Evolutionary conservation across 2,888 invertebrate species (phyloP), one percentile per base, ranked within the genome.

Genomic region (Brachypalpus laphriformis): DNA sequence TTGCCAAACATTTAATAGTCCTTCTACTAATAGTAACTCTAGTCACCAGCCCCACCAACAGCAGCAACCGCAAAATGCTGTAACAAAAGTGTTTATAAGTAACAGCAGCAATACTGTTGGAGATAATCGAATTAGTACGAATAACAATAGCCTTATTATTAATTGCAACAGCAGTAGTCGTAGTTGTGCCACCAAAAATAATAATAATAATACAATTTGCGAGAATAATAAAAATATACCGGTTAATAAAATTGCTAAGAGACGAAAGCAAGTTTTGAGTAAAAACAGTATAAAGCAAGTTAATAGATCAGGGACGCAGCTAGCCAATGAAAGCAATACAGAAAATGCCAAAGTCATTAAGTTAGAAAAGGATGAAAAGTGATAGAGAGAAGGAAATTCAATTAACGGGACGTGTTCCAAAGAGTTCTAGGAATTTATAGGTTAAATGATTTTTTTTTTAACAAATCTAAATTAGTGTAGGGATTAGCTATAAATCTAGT

Each of bases 1-100:
- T 89, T 89, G 89, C 88, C 90, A 90, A 89, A 88, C 89, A 83
- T 88, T 88, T 87, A 88, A 87, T 85, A 85, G 66, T 77, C 82
- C 87, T 78, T 87, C 88, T 88, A 88, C 87, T 88, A 86, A 89
- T 88, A 88, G 87, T 86, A 88, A 88, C 87, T 88, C 89, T 89
- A 89, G 89, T 89, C 89, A 89, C 82, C 87, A 75, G 47, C 18
- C 78, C 76, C 86, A 86, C 77, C 78, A 68, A 49, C 78, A 77
- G 59, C 85, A 74, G 2, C 87, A 80, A 45, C 5, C 25, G 5
- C 87, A 51, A 49, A 80, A 80, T 75, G 87, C 87, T 83, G 82
- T 88, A 78, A 82, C 88, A 51, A 89, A 88, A 87, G 87, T 88
- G 71, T 88, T 85, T 71, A 85, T 88, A 59, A 87, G 87, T 59